Evolutionary conservation across 1,140 invertebrate species (phyloP).

Genomic region (Drosophila ercepeae): DNA sequence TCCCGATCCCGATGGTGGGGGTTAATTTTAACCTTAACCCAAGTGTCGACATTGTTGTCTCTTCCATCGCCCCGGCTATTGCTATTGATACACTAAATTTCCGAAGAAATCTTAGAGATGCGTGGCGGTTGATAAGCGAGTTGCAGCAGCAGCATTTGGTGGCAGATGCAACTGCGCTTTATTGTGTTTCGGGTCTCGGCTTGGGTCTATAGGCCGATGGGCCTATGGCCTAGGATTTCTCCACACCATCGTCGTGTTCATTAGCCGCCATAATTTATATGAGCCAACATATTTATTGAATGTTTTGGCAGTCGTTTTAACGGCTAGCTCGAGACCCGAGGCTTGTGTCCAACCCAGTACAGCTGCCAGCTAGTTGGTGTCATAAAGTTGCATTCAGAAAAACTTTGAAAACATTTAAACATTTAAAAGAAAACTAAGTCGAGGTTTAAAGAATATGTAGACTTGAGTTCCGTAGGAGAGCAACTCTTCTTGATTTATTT

Average conservation of each 20-base stretch:
- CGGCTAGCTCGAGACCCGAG: slow-evolving; percentile 46
- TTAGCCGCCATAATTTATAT: slow-evolving; percentile 78
- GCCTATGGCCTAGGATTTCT: slow-evolving; percentile 15
- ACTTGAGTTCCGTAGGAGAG: no score
- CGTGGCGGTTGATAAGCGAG: slow-evolving; percentile 72
- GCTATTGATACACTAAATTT: slow-evolving; percentile 78
- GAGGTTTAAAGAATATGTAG: no score
- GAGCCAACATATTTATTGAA: slow-evolving; percentile 80
- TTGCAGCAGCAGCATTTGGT: slow-evolving; percentile 33
- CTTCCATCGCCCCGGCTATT: background rate
- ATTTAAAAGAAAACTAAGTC: no score
- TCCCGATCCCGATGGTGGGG: background rate
- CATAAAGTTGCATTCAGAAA: slow-evolving; percentile 48
- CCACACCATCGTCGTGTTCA: slow-evolving; percentile 60
- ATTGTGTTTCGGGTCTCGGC: slow-evolving; percentile 30
- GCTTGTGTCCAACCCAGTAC: slow-evolving; percentile 43
- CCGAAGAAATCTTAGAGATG: slow-evolving; percentile 74
- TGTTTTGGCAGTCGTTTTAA: slow-evolving; percentile 78
- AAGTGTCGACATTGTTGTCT: slow-evolving; percentile 67
- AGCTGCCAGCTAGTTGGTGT: slow-evolving; percentile 60
- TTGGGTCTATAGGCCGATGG: background rate
- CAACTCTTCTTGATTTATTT: no score
- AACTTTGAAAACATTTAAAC: no score
- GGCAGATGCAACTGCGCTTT: slow-evolving; percentile 72
- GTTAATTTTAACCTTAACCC: slow-evolving; percentile 40